Base-by-base conservation (phyloP, 2,888 invertebrate species). In the Unio delphinus region DNA sequence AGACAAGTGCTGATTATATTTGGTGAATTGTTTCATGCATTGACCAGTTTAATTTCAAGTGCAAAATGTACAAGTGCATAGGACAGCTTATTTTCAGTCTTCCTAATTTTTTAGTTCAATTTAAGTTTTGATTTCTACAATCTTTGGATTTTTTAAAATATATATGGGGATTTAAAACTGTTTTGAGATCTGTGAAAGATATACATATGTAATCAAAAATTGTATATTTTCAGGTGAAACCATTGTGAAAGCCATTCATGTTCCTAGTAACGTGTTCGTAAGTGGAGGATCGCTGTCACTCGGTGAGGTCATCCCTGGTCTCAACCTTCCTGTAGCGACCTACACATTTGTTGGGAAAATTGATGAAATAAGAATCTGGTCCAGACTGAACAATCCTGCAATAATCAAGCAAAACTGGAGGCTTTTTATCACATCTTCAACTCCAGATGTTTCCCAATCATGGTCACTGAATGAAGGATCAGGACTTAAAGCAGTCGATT, bases 351-450 rank as follows among this genome's bases (percentile, higher is more conserved):
- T n/a, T 26, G 83, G 83, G 3, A 75, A 75, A 34, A 75, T 85
- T 56, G 83, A 83, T 70, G 83, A 83, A 65, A 70, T 83, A 5
- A 72, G 83, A 45, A 71, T 85, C 26, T 85, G 84, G 84, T 73
- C 73, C 11, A 64, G 83, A 30, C 80, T 80, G 18, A 76, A 78
- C 58, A 85, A 79, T 56, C 83, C 83, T 62, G 73, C 80, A 2
- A 70, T 85, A 20, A 73, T 81, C 11, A 70, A 70, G 1, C 65
- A 68, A 30, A 80, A 80, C 64, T 82, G 81, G 76, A 70, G 74
- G 55, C 69, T 82, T 17, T 57, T 63, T 5, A 73, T 81, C 20
- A 67, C 74, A 18, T 67, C 60, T 34, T 57, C 57, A 28, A 83
- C 84, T 5, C 78, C 79, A 8, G 79, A 80, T 67, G 74, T 85